Conservation (phyloP, 2,797 vertebrate species). For the Macrochelys suwanniensis region DNA sequence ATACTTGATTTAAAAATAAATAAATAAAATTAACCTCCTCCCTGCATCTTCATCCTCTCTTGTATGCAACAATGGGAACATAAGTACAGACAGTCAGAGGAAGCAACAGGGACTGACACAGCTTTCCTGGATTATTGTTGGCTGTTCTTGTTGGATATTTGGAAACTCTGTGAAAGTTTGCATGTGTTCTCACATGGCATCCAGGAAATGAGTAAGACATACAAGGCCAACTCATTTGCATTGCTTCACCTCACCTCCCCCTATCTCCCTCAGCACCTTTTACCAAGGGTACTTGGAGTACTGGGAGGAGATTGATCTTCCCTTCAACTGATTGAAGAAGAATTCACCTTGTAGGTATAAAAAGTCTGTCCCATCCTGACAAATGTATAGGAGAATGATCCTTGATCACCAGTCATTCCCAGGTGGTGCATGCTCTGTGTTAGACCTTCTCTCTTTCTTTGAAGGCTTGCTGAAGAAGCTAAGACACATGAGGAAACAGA, state of each 20-base stretch:
- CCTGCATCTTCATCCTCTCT: background rate
- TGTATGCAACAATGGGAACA: background rate
- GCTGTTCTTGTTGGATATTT: background rate
- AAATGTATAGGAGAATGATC: background rate
- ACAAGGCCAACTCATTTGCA: background rate
- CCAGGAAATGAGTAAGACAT: background rate
- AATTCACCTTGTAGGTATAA: background rate
- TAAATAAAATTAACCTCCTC: background rate
- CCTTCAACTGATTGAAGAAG: background rate
- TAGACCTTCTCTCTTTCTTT: background rate
- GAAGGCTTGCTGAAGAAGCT: background rate
- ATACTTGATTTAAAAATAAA: background rate
- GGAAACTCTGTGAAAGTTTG: background rate
- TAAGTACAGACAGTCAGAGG: background rate
- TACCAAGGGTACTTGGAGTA: background rate
- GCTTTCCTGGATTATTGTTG: background rate
- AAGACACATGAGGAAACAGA: background rate
- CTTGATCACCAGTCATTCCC: background rate
- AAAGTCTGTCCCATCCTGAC: background rate
- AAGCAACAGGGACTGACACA: background rate
- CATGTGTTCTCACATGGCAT: background rate
- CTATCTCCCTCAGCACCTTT: background rate
- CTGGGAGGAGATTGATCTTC: background rate
- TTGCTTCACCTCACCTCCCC: background rate
- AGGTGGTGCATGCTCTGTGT: rapidly evolving